A percentile compares a stretch with the other conserved stretches of the same genome.
Conservation (phyloP, 2,113 vertebrate genomes). For the Carettochelys insculpta region DNA sequence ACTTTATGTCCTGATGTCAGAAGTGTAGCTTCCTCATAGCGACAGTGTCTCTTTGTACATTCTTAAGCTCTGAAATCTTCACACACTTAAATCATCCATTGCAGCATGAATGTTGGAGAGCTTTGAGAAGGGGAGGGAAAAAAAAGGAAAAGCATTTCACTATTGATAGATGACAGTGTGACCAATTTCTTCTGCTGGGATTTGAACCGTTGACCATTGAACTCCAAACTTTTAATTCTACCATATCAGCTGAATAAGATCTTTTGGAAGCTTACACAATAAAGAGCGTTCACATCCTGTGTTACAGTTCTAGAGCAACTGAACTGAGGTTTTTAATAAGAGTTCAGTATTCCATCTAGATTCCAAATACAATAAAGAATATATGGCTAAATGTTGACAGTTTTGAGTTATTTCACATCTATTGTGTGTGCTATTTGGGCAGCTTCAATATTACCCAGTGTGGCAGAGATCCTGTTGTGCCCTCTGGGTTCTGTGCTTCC, state of each 20-base stretch:
- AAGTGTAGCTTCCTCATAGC: background rate
- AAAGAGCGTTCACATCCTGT: background rate
- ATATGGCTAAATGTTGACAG: background rate
- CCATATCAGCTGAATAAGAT: background rate
- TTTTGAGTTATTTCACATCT: background rate
- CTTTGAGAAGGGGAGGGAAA: no score
- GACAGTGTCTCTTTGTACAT: background rate
- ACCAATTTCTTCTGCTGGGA: background rate
- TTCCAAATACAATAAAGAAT: background rate
- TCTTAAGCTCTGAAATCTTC: background rate
- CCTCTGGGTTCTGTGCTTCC: no score
- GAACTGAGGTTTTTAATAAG: background rate
- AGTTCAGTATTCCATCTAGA: background rate
- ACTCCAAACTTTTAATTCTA: background rate
- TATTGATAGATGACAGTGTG: background rate
- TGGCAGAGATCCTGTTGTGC: no score
- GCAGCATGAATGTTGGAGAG: background rate
- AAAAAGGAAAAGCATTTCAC: background rate
- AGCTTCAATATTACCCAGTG: background rate
- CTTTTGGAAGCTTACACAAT: background rate
- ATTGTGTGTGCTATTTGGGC: background rate
- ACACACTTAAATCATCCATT: background rate
- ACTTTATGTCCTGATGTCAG: background rate
- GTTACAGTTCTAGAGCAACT: slow-evolving; percentile 9
- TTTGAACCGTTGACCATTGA: background rate